These are phyloP conservation scores for Pseudomyrmex sp. DNA, from an alignment of 1,140 invertebrate species.

Conservation along the genomic window DNA sequence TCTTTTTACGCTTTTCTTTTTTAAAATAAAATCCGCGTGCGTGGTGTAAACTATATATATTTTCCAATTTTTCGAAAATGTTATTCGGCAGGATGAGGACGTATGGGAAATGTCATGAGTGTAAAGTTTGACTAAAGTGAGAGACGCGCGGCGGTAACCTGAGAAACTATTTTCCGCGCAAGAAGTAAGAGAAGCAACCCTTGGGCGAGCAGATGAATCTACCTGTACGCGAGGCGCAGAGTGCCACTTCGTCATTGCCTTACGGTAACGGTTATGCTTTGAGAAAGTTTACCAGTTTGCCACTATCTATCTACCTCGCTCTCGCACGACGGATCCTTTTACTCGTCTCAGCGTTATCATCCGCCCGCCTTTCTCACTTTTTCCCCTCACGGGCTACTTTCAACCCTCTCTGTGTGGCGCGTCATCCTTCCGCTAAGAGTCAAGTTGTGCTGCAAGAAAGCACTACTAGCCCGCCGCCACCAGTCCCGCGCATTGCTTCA, in stretches of 20 bases:
- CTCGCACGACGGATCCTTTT: conserved; percentile 8
- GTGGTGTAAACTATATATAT: neutral
- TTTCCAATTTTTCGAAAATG: neutral
- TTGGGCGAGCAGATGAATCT: conserved; percentile 70
- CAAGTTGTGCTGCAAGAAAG: conserved; percentile 58
- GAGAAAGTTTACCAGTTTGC: conserved; percentile 74
- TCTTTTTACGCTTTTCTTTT: neutral
- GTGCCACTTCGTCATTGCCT: conserved; percentile 79
- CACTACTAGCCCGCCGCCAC: conserved; percentile 13
- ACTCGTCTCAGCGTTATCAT: conserved; percentile 42
- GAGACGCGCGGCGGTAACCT: conserved; percentile 36
- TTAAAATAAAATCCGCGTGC: too few species aligned
- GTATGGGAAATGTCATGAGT: conserved; percentile 15
- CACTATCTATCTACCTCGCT: conserved; percentile 51
- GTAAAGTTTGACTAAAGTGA: conserved; percentile 45
- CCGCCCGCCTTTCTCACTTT: conserved; percentile 47
- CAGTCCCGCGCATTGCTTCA: conserved; percentile 13
- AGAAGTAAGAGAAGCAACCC: conserved; percentile 47
- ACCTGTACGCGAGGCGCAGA: conserved; percentile 71
- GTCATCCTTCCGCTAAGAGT: conserved; percentile 61
- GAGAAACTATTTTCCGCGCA: conserved; percentile 33
- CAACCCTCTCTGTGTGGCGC: conserved; percentile 52
- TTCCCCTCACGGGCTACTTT: conserved; percentile 51
- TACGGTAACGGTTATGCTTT: conserved; percentile 78
- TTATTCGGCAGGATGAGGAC: neutral